A percentile compares a stretch with the other conserved stretches of the same genome.
These are phyloP conservation scores for Heliconius eleuchia DNA, from an alignment of 1,140 invertebrate genomes.

Conservation along the genomic window DNA sequence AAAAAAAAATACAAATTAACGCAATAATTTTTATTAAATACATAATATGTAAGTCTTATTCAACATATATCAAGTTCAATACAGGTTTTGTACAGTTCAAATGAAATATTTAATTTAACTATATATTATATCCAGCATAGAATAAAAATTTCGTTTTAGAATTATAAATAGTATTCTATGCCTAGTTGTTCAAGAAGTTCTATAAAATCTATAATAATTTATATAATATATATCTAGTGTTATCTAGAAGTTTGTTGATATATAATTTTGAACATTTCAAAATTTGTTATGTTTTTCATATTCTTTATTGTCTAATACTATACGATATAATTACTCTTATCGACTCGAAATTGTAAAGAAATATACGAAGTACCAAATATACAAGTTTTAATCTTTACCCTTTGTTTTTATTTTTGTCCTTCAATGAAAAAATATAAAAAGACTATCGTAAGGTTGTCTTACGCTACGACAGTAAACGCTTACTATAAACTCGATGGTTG, in stretches of 20 bases:
- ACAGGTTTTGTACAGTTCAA: conserved; percentile 58
- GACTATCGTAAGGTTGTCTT: too few species aligned
- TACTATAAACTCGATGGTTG: too few species aligned
- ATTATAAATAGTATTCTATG: conserved; percentile 60
- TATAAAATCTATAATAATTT: conserved; percentile 65
- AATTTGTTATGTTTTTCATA: conserved; percentile 61
- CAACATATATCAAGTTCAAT: conserved; percentile 46
- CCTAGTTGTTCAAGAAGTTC: conserved; percentile 75
- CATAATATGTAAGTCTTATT: conserved; percentile 37
- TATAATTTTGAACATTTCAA: conserved; percentile 29
- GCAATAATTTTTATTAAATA: conserved; percentile 59
- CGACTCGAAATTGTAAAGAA: conserved; percentile 75
- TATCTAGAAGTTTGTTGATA: conserved; percentile 40
- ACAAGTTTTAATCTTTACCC: conserved; percentile 78
- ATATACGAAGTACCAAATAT: conserved; percentile 81
- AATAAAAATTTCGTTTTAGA: conserved; percentile 49
- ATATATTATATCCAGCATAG: conserved; percentile 5
- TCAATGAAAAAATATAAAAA: background rate
- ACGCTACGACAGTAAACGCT: too few species aligned
- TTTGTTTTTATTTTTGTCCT: conserved; percentile 42
- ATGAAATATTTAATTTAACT: conserved; percentile 14
- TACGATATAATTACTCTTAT: conserved; percentile 73
- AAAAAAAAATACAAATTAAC: conserved; percentile 45
- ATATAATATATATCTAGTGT: conserved; percentile 58
- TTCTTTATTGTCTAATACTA: conserved; percentile 66